These are phyloP conservation scores for Diadophis punctatus DNA, from an alignment of 2,113 vertebrate species.

Conservation along the genomic window DNA sequence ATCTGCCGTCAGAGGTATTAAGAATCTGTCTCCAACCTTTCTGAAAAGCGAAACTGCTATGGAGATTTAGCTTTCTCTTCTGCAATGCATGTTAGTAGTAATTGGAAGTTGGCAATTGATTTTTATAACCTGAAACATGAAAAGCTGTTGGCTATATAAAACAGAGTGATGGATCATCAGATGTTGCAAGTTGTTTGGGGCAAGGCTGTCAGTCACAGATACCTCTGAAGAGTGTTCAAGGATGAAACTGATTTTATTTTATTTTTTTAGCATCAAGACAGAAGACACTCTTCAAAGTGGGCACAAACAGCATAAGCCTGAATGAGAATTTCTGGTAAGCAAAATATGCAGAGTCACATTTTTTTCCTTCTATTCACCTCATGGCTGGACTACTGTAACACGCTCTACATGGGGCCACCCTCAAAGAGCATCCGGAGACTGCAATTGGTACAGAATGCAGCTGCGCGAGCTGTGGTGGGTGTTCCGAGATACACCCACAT, in stretches of 20 bases:
- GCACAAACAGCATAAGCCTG: background rate
- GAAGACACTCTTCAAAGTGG: background rate
- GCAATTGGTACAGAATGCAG: too few relatives aligned
- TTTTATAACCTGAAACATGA: background rate
- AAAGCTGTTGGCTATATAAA: slow-evolving; percentile 8
- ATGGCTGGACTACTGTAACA: too few relatives aligned
- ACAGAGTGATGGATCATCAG: background rate
- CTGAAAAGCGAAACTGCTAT: slow-evolving; percentile 36
- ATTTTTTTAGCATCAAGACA: background rate
- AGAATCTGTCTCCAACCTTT: slow-evolving; percentile 54
- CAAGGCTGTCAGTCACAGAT: background rate
- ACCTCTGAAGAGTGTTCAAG: background rate
- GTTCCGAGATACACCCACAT: too few relatives aligned
- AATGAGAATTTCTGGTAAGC: background rate
- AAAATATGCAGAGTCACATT: background rate
- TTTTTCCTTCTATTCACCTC: too few relatives aligned
- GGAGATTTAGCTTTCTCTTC: background rate
- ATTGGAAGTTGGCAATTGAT: background rate
- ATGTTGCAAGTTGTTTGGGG: background rate
- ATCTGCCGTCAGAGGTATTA: slow-evolving; percentile 57
- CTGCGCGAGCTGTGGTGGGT: too few relatives aligned
- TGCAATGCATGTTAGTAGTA: background rate
- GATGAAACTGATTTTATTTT: background rate
- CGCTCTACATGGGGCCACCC: too few relatives aligned
- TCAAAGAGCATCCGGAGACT: too few relatives aligned